These are phyloP conservation scores for Gortyna flavago DNA, from an alignment of 2,888 invertebrate species.

Conservation along the genomic window DNA sequence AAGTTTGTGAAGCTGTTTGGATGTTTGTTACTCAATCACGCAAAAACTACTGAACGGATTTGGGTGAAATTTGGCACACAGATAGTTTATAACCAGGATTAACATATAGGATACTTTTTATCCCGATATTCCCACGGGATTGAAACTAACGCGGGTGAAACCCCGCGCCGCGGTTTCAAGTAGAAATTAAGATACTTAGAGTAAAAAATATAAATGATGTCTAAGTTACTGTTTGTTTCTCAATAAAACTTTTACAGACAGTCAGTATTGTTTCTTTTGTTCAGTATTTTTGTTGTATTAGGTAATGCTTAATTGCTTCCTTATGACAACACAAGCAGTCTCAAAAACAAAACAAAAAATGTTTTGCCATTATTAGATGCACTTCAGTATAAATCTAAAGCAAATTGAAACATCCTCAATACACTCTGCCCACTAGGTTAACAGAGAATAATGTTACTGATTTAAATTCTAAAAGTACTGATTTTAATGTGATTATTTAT, in stretches of 20 bases:
- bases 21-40: too few species aligned
- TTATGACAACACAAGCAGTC: background rate
- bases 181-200: too few species aligned
- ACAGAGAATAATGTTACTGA: background rate
- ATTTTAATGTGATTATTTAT: background rate
- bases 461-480: background rate
- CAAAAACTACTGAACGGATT: too few species aligned
- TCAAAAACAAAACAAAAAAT: background rate
- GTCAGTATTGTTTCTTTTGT: background rate
- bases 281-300: conserved; percentile 4
- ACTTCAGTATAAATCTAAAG: background rate
- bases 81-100: too few species aligned
- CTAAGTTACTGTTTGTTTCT: background rate
- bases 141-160: too few species aligned
- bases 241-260: conserved; percentile 1
- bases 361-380: background rate
- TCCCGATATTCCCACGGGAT: too few species aligned
- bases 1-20: too few species aligned
- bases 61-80: too few species aligned
- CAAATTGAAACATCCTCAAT: background rate
- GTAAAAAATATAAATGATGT: background rate
- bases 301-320: conserved; percentile 4
- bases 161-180: too few species aligned
- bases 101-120: too few species aligned
- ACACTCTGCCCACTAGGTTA: too few species aligned